Percentiles rank a stretch among this genome's conserved stretches.
phyloP scores from a whole-genome alignment of 2,797 vertebrate genomes.

The Gymnoscopelus braueri region DNA sequence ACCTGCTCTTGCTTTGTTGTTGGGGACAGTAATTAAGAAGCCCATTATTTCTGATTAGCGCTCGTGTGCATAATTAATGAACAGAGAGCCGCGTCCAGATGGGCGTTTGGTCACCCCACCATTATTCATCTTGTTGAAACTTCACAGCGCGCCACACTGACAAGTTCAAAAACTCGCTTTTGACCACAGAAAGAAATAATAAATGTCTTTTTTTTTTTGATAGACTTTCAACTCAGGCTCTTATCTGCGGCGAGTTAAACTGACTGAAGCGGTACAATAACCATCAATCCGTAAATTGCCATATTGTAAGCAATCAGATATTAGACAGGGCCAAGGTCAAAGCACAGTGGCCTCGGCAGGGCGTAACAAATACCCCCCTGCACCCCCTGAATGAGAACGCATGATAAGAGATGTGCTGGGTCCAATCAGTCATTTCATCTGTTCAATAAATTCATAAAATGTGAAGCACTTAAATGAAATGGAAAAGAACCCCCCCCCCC shows the following conservation, averaged over 20 bases:
- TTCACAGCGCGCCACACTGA: constrained; percentile 41
- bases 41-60: constrained; percentile 74
- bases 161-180: constrained; percentile 29
- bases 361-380: not conserved
- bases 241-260: too few relatives aligned
- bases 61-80: constrained; percentile 73
- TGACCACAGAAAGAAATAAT: not conserved
- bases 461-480: constrained; percentile 8
- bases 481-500: not conserved
- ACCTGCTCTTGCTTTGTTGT: constrained; percentile 65
- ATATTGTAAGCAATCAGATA: too few relatives aligned
- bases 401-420: not conserved
- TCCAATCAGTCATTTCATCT: too few relatives aligned
- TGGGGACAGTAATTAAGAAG: constrained; percentile 66
- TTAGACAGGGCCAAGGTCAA: too few relatives aligned
- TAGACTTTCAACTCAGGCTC: too few relatives aligned
- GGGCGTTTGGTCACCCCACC: constrained; percentile 62
- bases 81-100: constrained; percentile 65
- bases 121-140: constrained; percentile 67
- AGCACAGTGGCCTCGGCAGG: too few relatives aligned
- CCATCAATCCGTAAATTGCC: too few relatives aligned
- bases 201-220: too few relatives aligned
- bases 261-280: too few relatives aligned
- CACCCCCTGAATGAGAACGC: not conserved
- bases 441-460: constrained; percentile 1